Evolutionary conservation across 2,113 vertebrate species (phyloP).

Genomic region (Limnothrissa miodon): DNA sequence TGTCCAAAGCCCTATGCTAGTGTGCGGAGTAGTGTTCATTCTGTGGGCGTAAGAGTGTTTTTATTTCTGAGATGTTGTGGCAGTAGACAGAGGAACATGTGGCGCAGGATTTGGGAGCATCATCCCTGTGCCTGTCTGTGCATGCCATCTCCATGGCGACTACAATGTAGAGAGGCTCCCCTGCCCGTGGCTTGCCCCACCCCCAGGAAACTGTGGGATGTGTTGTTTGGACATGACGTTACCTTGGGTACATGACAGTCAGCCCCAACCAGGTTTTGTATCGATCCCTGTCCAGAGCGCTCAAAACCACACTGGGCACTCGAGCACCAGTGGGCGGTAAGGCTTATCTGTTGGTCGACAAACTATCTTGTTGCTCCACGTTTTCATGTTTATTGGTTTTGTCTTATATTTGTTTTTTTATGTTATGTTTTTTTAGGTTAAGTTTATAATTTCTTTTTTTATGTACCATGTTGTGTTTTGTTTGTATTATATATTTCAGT

Average conservation of each 20-base stretch:
- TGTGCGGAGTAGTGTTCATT: not conserved
- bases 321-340: constrained; percentile 71
- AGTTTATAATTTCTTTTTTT: not conserved
- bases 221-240: constrained; percentile 95
- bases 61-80: constrained; percentile 64
- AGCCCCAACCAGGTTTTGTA: constrained; percentile 96
- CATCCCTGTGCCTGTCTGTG: constrained; percentile 46
- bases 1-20: not conserved
- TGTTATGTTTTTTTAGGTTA: not conserved
- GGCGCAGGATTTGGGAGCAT: constrained; percentile 24
- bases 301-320: constrained; percentile 53
- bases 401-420: constrained; percentile 23
- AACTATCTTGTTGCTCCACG: not conserved
- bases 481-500: not conserved
- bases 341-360: constrained; percentile 36
- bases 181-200: constrained; percentile 79
- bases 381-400: not conserved
- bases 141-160: constrained; percentile 53
- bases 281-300: constrained; percentile 47
- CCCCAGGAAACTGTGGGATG: constrained; percentile 97
- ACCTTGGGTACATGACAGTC: constrained; percentile 99
- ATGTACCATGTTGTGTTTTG: not conserved
- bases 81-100: constrained; percentile 38
- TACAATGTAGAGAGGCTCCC: constrained; percentile 92
- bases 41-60: not conserved